Conservation (phyloP, 2,888 invertebrate species). For the Ormyrus thymus region DNA sequence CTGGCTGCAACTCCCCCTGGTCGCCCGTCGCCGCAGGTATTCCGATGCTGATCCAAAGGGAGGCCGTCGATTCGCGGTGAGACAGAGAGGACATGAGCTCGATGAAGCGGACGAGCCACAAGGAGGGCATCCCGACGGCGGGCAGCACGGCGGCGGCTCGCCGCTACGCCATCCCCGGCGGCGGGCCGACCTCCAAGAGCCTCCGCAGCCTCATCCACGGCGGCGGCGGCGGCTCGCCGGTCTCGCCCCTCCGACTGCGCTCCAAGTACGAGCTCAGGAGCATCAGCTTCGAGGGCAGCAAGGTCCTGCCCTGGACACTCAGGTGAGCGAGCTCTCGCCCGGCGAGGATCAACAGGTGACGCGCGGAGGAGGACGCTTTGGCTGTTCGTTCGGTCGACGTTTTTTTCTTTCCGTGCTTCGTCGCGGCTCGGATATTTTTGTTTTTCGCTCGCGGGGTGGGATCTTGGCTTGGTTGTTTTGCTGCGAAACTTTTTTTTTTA, state of each 20-base stretch:
- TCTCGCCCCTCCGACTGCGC: conserved; percentile 68
- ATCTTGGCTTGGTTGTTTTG: too few relatives aligned
- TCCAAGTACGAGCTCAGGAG: conserved; percentile 74
- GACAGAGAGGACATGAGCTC: conserved; percentile 63
- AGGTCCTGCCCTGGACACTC: conserved; percentile 73
- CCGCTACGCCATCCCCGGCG: conserved; percentile 63
- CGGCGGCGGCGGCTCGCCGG: conserved; percentile 57
- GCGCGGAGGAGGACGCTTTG: too few relatives aligned
- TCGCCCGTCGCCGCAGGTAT: too few relatives aligned
- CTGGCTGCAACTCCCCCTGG: too few relatives aligned
- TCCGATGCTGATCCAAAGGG: too few relatives aligned
- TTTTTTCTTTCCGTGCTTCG: too few relatives aligned
- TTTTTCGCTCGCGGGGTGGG: too few relatives aligned
- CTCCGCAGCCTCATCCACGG: conserved; percentile 63
- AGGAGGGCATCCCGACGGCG: conserved; percentile 48
- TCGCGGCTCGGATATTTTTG: too few relatives aligned
- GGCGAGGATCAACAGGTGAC: too few relatives aligned
- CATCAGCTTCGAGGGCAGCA: conserved; percentile 74
- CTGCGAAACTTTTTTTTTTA: too few relatives aligned
- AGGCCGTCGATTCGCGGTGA: too few relatives aligned
- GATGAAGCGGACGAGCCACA: conserved; percentile 57
- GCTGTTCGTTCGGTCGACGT: too few relatives aligned
- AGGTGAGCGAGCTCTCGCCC: conserved; percentile 61
- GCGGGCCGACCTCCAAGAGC: conserved; percentile 64
- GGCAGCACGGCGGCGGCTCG: conserved; percentile 51